phyloP scores from a whole-genome alignment of 2,113 vertebrate genomes.

The Mormyrus iriodes region DNA sequence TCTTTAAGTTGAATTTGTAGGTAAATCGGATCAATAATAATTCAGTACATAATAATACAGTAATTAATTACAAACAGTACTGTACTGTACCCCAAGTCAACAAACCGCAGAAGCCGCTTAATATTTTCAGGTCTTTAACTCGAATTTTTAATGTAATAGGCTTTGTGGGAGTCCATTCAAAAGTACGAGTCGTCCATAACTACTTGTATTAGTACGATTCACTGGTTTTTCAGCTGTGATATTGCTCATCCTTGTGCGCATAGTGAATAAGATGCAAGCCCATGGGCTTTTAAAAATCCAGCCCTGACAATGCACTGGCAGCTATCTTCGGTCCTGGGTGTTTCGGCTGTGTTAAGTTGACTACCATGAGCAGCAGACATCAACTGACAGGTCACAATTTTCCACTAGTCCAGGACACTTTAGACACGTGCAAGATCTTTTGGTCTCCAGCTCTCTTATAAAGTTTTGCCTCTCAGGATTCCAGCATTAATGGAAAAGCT shows the following conservation, averaged over 20 bases:
- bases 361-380: background rate
- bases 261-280: background rate
- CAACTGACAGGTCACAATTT: background rate
- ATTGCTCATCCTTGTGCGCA: background rate
- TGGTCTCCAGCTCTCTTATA: background rate
- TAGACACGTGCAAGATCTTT: background rate
- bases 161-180: background rate
- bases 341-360: background rate
- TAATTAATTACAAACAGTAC: background rate
- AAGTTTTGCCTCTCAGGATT: background rate
- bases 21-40: background rate
- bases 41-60: background rate
- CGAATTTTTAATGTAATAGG: background rate
- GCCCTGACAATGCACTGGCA: background rate
- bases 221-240: background rate
- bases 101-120: background rate
- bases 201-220: background rate
- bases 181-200: background rate
- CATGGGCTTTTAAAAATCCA: background rate
- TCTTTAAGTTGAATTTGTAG: background rate
- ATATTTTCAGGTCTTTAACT: background rate
- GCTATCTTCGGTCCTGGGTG: no score
- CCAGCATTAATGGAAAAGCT: background rate
- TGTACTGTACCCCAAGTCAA: background rate
- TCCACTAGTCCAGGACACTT: background rate